These are phyloP conservation scores for Halotydeus destructor DNA, from an alignment of 1,140 invertebrate genomes.

Conservation along the genomic window DNA sequence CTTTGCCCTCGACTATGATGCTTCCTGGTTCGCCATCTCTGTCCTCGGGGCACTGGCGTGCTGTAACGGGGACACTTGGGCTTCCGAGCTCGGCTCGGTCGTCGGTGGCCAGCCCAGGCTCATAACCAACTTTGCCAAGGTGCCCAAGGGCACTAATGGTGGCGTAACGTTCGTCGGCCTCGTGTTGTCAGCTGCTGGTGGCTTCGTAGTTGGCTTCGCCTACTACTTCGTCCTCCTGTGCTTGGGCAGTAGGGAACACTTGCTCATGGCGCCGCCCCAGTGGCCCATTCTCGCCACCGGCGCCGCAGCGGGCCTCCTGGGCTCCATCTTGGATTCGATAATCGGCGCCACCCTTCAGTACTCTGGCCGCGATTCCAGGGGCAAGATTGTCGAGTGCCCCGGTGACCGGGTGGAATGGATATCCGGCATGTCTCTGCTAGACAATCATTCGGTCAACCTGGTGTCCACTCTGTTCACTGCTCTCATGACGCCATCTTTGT, in stretches of 20 bases:
- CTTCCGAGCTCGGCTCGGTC: conserved; percentile 65
- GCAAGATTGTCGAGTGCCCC: conserved; percentile 44
- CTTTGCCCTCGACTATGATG: conserved; percentile 47
- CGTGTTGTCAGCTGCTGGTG: conserved; percentile 47
- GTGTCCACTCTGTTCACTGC: conserved; percentile 53
- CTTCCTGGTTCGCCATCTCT: conserved; percentile 56
- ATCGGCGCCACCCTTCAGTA: conserved; percentile 65
- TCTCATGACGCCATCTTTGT: conserved; percentile 37
- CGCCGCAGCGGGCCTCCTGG: conserved; percentile 46
- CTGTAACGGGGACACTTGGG: conserved; percentile 74
- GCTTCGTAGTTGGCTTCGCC: conserved; percentile 44
- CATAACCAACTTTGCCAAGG: conserved; percentile 43
- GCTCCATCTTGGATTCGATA: conserved; percentile 59
- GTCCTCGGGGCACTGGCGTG: conserved; percentile 52
- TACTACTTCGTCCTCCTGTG: conserved; percentile 46
- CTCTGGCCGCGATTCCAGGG: conserved; percentile 37
- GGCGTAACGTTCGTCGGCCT: conserved; percentile 48
- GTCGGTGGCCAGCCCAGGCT: conserved; percentile 45
- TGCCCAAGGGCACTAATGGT: conserved; percentile 43
- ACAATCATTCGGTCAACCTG: conserved; percentile 76
- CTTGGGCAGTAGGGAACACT: conserved; percentile 33
- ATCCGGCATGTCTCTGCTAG: conserved; percentile 49
- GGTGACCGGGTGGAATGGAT: conserved; percentile 49
- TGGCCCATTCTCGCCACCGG: conserved; percentile 47
- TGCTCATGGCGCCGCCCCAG: conserved; percentile 43